phyloP scores from a whole-genome alignment of 2,797 vertebrate species.

The Furcifer pardalis region DNA sequence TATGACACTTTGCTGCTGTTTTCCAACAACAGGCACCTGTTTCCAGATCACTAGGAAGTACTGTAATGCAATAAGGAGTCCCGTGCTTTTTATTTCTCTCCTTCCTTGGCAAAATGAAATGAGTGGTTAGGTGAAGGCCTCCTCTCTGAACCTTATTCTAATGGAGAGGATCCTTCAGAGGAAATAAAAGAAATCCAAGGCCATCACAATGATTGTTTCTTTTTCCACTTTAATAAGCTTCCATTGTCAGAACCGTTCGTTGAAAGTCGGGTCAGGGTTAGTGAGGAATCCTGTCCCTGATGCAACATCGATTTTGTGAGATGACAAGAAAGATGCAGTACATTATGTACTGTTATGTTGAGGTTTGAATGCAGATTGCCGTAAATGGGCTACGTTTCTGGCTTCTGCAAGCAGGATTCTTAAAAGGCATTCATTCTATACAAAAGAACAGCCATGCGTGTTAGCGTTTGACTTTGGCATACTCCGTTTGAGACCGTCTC shows the following conservation, averaged over 20 bases:
- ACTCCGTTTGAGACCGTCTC: background rate
- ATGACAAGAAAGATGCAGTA: too few species aligned
- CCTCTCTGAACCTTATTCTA: background rate
- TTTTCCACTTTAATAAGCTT: constrained; percentile 9
- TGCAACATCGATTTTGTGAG: background rate
- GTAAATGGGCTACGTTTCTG: background rate
- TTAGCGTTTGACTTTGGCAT: background rate
- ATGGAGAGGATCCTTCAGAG: background rate
- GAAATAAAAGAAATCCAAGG: constrained; percentile 52
- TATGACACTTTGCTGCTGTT: too few species aligned
- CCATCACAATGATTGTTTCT: background rate
- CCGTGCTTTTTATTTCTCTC: background rate
- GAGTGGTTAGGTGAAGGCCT: too few species aligned
- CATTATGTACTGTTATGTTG: background rate
- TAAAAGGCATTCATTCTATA: background rate
- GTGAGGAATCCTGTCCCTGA: rapidly evolving
- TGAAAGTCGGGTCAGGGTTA: rapidly evolving
- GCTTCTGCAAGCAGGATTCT: background rate
- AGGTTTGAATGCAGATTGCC: background rate
- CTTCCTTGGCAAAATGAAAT: rapidly evolving
- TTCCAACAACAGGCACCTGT: too few species aligned
- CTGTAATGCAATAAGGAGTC: background rate
- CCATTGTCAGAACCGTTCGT: rapidly evolving
- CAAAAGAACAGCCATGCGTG: background rate
- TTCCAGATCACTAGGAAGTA: too few species aligned